Base-by-base conservation (phyloP, 2,888 invertebrate species). In the Phrixothrix hirtus region DNA sequence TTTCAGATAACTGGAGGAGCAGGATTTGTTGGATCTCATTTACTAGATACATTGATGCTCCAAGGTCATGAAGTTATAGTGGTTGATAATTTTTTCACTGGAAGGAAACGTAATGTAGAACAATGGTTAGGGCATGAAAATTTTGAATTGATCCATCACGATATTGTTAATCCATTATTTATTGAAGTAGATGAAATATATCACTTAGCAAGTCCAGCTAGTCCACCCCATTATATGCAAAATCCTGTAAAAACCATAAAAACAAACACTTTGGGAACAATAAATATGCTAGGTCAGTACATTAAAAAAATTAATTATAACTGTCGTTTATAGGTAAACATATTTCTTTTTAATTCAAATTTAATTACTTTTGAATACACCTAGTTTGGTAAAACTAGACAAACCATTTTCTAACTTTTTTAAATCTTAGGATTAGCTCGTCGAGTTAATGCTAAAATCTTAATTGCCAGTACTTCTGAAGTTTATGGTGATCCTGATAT, bases 231-330 rank as follows among this genome's bases (percentile, higher is more conserved):
- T 79, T 99, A 99, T 73, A 99, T 99, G 99, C 89, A 92, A 72
- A 99, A 99, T 80, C 98, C 99, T 17, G 97, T 99, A 1, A 99
- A 99, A 78, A 99, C 99, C 10, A 93, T 99, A 61, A 99, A 99
- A 77, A 98, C 98, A 0, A 99, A 99, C 75, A 96, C 98, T 1
- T 81, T 99, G 71, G 99, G 92, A 42, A 95, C 95, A 16, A 94
- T 95, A 54, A 95, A 95, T 77, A 89, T 95, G 80, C 79, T 95
- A 66, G 94, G 93, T 88, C 74, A 63, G 75, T n/a, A n/a, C n/a
- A n/a, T n/a, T n/a, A n/a, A n/a, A n/a, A n/a, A n/a, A n/a, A n/a
- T n/a, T n/a, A n/a, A n/a, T n/a, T n/a, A n/a, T n/a, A n/a, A n/a
- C n/a, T n/a, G n/a, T n/a, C n/a, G n/a, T n/a, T n/a, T n/a, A n/a